phyloP scores from a whole-genome alignment of 1,140 invertebrate genomes.

The Neelides sp. region DNA sequence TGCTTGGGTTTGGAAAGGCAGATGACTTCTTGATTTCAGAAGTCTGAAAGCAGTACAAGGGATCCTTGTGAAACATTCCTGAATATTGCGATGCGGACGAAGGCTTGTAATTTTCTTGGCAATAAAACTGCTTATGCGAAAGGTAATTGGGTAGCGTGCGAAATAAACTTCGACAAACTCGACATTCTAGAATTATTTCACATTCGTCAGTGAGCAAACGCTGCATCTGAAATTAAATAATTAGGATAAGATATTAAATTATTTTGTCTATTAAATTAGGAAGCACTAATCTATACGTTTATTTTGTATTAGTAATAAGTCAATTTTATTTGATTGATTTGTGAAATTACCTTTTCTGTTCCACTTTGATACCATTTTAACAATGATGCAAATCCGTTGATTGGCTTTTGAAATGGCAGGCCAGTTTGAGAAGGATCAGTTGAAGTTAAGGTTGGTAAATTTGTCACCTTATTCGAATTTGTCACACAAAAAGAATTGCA shows the following conservation, averaged over 20 bases:
- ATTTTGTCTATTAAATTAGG: too few relatives aligned
- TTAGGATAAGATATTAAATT: too few relatives aligned
- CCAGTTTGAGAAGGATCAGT: conserved; percentile 17
- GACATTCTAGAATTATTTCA: conserved; percentile 71
- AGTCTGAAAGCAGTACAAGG: conserved; percentile 9
- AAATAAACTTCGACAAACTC: conserved; percentile 68
- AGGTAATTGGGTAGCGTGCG: conserved; percentile 69
- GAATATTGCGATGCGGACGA: conserved; percentile 6
- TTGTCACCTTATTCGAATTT: not conserved
- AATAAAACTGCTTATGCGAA: conserved; percentile 68
- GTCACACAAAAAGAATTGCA: not conserved
- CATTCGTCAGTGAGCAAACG: conserved; percentile 60
- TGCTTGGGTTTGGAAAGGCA: not conserved
- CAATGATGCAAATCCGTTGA: conserved; percentile 20
- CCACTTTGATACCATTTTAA: conserved; percentile 17
- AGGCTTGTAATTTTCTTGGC: conserved; percentile 33
- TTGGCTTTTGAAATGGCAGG: conserved; percentile 18
- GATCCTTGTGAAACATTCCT: conserved; percentile 1
- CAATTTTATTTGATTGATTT: not conserved
- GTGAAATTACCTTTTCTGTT: conserved; percentile 10
- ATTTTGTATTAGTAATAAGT: not conserved
- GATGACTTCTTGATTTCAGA: not conserved
- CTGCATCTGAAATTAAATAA: conserved; percentile 46
- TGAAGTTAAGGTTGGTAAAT: not conserved
- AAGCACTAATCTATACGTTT: not conserved